Evolutionary conservation across 2,797 vertebrate species (phyloP).

Genomic region (Sparidentex hasta): DNA sequence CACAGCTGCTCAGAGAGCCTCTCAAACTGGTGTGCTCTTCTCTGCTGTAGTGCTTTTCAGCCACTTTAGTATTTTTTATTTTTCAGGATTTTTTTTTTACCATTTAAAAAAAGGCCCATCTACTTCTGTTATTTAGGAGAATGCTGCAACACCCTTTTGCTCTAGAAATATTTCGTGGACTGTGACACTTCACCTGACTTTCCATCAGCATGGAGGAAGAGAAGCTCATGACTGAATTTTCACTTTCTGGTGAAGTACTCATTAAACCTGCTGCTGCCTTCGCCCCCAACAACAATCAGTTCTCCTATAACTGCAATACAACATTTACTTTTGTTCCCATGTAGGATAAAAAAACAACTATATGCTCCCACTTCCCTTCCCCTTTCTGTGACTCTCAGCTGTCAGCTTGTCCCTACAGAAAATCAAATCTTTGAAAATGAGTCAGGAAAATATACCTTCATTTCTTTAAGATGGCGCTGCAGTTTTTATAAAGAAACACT

Average conservation of each 20-base stretch:
- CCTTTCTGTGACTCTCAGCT: background rate
- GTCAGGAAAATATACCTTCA: too few species aligned
- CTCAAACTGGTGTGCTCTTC: slow-evolving; percentile 2
- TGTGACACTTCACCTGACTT: too few species aligned
- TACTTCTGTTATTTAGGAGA: too few species aligned
- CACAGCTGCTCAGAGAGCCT: slow-evolving; percentile 18
- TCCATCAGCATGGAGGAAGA: too few species aligned
- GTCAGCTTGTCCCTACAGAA: background rate
- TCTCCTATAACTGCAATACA: background rate
- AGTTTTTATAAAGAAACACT: background rate
- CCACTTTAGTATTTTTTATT: background rate
- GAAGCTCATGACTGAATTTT: too few species aligned
- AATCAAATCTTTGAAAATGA: background rate
- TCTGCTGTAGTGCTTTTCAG: background rate
- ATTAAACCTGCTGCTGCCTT: too few species aligned
- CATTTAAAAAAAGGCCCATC: too few species aligned
- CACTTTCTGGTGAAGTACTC: too few species aligned
- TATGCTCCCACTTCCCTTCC: background rate
- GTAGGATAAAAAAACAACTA: background rate
- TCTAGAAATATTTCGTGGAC: too few species aligned
- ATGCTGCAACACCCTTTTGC: too few species aligned
- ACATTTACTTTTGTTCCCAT: background rate
- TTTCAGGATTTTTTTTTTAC: too few species aligned
- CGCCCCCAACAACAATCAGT: background rate
- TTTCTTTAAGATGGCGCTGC: background rate